Percentiles rank a stretch among this genome's conserved stretches.
These are phyloP conservation scores for Notocelia uddmanniana DNA, from an alignment of 2,888 invertebrate species.

Conservation along the genomic window DNA sequence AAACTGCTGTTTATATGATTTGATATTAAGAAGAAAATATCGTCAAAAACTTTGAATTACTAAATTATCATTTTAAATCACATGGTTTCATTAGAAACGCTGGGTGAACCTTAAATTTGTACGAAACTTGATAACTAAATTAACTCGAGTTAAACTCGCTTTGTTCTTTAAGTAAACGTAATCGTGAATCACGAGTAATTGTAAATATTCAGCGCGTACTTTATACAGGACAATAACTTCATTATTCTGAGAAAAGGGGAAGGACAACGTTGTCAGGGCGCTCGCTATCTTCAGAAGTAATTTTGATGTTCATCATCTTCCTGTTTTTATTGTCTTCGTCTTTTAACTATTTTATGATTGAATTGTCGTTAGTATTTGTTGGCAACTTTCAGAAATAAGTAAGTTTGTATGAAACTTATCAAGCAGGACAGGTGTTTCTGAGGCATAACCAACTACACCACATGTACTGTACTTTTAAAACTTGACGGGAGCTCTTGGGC, in stretches of 20 bases:
- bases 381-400: not conserved
- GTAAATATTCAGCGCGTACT: constrained; percentile 56
- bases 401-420: not conserved
- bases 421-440: no score
- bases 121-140: constrained; percentile 54
- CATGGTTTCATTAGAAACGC: constrained; percentile 19
- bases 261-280: not conserved
- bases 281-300: not conserved
- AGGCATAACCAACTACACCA: no score
- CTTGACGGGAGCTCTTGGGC: no score
- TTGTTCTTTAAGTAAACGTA: constrained; percentile 52
- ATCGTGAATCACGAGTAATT: constrained; percentile 61
- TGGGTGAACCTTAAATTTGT: constrained; percentile 50
- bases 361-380: not conserved
- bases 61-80: constrained; percentile 15
- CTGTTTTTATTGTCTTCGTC: not conserved
- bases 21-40: not conserved
- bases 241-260: constrained; percentile 55
- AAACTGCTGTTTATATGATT: no score
- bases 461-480: no score
- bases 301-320: not conserved
- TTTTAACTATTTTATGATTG: not conserved
- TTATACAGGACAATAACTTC: constrained; percentile 61
- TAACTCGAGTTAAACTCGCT: constrained; percentile 51
- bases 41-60: not conserved